Percentiles rank a stretch among this genome's conserved stretches.
Conservation (phyloP, 2,113 vertebrate genomes). For the Caranx melampygus region DNA sequence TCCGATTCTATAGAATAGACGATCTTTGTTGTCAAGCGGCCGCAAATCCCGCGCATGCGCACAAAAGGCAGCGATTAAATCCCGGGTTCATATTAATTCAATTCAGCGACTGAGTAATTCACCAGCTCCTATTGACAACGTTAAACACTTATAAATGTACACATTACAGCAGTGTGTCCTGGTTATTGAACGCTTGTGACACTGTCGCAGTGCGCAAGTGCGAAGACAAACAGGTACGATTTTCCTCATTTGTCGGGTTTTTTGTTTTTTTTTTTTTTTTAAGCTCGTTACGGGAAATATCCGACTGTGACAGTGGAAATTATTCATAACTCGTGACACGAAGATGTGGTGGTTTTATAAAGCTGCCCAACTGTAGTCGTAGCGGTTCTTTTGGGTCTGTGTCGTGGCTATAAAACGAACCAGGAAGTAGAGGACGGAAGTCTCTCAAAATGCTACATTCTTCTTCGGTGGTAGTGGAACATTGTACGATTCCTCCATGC, state of each 20-base stretch:
- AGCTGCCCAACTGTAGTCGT: background rate
- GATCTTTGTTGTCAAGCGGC: background rate
- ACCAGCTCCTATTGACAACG: no score
- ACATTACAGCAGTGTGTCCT: background rate
- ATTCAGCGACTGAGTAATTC: background rate
- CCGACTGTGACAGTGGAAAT: no score
- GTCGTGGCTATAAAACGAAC: constrained; percentile 12
- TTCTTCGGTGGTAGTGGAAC: background rate
- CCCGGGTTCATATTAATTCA: no score
- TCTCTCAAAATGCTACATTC: background rate
- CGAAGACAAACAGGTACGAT: background rate
- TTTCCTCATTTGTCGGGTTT: no score
- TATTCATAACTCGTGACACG: no score
- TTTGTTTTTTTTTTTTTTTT: no score
- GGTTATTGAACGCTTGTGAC: background rate
- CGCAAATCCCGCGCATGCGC: background rate
- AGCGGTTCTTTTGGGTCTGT: background rate
- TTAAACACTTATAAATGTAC: background rate
- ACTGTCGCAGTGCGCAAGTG: background rate
- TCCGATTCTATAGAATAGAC: background rate
- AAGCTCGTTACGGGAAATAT: no score
- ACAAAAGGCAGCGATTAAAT: background rate
- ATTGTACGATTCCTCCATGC: no score
- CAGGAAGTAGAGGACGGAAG: rapidly evolving
- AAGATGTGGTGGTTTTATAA: no score